Percentiles rank a stretch among this genome's conserved stretches.
These are phyloP conservation scores for Larimichthys polyactis DNA, from an alignment of 2,113 vertebrate genomes.

Conservation along the genomic window DNA sequence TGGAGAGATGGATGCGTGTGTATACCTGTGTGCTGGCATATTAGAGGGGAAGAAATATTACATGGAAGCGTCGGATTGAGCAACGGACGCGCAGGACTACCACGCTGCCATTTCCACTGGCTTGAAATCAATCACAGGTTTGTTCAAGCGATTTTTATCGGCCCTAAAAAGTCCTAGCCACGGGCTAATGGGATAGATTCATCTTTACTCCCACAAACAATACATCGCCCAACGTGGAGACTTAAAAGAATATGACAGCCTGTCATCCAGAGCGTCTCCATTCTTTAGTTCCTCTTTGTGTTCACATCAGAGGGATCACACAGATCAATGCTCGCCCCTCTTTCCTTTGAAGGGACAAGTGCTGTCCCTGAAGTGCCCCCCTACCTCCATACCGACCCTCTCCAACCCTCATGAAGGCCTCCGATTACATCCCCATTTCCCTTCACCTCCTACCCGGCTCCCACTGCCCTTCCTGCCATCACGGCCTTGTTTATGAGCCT, in stretches of 20 bases:
- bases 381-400: not conserved
- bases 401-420: slow-evolving; percentile 57
- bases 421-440: slow-evolving; percentile 45
- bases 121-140: slow-evolving; percentile 70
- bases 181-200: slow-evolving; percentile 62
- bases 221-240: slow-evolving; percentile 52
- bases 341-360: slow-evolving; percentile 73
- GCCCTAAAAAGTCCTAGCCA: slow-evolving; percentile 70
- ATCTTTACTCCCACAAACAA: slow-evolving; percentile 63
- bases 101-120: slow-evolving; percentile 50
- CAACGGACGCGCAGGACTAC: slow-evolving; percentile 16
- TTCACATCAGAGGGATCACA: slow-evolving; percentile 65
- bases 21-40: slow-evolving; percentile 20
- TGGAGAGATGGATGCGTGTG: not conserved
- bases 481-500: slow-evolving; percentile 78
- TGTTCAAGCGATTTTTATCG: slow-evolving; percentile 65
- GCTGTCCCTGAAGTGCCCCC: slow-evolving; percentile 26
- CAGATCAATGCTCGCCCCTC: slow-evolving; percentile 69
- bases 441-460: slow-evolving; percentile 16
- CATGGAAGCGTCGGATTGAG: slow-evolving; percentile 17
- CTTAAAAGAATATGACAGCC: slow-evolving; percentile 78
- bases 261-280: slow-evolving; percentile 65
- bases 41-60: slow-evolving; percentile 6
- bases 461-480: slow-evolving; percentile 69
- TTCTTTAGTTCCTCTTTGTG: slow-evolving; percentile 69